These are phyloP conservation scores for Tor tambroides DNA, from an alignment of 2,113 vertebrate species.

Conservation along the genomic window DNA sequence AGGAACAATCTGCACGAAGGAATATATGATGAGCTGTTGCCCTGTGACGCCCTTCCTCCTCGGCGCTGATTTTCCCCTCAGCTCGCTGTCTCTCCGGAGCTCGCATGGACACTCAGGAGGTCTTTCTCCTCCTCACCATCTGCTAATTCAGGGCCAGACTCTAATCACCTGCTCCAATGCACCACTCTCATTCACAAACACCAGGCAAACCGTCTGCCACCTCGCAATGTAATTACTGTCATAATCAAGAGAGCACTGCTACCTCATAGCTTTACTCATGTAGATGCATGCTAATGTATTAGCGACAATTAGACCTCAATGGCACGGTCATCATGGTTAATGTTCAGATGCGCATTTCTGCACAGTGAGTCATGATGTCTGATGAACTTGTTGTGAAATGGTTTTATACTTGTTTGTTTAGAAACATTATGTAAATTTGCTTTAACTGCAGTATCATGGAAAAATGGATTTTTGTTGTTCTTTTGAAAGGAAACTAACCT, in stretches of 20 bases:
- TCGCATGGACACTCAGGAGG: conserved; percentile 16
- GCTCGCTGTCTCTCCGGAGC: conserved; percentile 33
- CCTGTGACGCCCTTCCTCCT: conserved; percentile 36
- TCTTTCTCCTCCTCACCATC: conserved; percentile 49
- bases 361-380: background rate
- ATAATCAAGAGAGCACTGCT: conserved; percentile 45
- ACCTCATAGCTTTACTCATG: conserved; percentile 35
- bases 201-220: conserved; percentile 40
- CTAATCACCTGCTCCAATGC: conserved; percentile 49
- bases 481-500: background rate
- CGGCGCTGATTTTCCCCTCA: background rate
- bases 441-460: background rate
- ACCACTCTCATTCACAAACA: conserved; percentile 52
- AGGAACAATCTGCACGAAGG: conserved; percentile 39
- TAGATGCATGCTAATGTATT: conserved; percentile 28
- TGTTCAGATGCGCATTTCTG: background rate
- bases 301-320: conserved; percentile 23
- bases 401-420: conserved; percentile 8
- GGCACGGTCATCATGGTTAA: background rate
- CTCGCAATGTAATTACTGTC: conserved; percentile 50
- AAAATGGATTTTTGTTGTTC: background rate
- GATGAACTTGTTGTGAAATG: background rate
- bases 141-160: conserved; percentile 52
- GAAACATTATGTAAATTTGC: background rate
- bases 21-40: conserved; percentile 37